These are phyloP conservation scores for Sinocyclocheilus anophthalmus DNA, from an alignment of 2,113 vertebrate species.

Conservation along the genomic window DNA sequence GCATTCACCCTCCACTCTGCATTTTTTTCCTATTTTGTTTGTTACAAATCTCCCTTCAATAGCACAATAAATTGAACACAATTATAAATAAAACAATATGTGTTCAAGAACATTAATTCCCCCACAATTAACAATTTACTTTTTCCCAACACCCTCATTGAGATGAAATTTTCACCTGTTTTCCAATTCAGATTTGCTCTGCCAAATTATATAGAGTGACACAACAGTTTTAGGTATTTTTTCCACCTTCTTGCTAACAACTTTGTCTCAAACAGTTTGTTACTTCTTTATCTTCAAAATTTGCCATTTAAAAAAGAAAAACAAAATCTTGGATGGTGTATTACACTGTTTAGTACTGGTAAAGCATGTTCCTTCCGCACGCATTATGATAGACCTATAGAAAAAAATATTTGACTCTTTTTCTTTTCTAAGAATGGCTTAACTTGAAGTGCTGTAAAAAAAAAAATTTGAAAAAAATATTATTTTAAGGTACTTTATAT, in stretches of 20 bases:
- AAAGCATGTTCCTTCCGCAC: neutral
- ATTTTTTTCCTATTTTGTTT: neutral
- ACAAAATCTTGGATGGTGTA: neutral
- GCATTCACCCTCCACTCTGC: neutral
- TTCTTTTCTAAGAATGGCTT: too few species aligned
- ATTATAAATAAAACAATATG: slow-evolving; percentile 3
- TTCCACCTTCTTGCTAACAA: neutral
- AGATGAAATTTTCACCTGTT: neutral
- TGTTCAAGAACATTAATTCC: neutral
- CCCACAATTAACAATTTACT: neutral
- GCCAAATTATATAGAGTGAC: neutral
- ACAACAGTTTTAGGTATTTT: neutral
- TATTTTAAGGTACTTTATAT: too few species aligned
- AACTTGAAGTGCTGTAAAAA: too few species aligned
- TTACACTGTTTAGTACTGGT: neutral
- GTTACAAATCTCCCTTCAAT: neutral
- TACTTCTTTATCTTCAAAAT: neutral
- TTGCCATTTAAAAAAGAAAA: neutral
- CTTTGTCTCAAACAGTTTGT: neutral
- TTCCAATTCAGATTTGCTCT: neutral
- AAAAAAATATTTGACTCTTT: too few species aligned
- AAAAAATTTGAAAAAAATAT: too few species aligned
- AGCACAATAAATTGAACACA: slow-evolving; percentile 2
- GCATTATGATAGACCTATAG: too few species aligned
- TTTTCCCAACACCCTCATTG: neutral